phyloP scores from a whole-genome alignment of 2,888 invertebrate genomes.

The Corythucha ciliata region DNA sequence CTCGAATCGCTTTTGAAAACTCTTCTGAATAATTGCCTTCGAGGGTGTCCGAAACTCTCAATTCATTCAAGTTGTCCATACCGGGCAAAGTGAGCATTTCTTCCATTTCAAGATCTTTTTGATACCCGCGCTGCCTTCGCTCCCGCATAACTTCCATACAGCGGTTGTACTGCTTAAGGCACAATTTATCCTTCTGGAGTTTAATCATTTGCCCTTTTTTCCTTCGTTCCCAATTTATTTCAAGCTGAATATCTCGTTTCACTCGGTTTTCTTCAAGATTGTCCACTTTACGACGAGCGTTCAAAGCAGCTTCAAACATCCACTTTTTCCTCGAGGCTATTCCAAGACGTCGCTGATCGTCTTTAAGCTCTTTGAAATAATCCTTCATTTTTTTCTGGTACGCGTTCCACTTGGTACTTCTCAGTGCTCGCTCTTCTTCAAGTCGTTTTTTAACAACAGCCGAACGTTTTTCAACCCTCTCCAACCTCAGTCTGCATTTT shows the following conservation, averaged over 20 bases:
- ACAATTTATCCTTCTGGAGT: conserved; percentile 13
- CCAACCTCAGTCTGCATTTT: conserved; percentile 5
- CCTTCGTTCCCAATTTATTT: conserved; percentile 16
- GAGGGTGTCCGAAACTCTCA: conserved; percentile 16
- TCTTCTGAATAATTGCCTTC: conserved; percentile 17
- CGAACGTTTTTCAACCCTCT: neutral
- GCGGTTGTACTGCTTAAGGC: conserved; percentile 17
- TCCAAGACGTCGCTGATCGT: conserved; percentile 9
- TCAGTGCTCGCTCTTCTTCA: neutral
- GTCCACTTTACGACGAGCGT: conserved; percentile 11
- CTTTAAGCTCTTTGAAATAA: conserved; percentile 12
- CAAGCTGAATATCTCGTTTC: conserved; percentile 15
- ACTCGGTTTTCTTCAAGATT: conserved; percentile 5
- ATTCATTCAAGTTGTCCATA: conserved; percentile 17
- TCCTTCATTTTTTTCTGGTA: conserved; percentile 11
- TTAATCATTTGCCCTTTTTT: conserved; percentile 15
- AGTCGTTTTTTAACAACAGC: neutral
- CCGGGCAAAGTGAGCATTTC: conserved; percentile 16
- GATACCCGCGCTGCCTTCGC: conserved; percentile 12
- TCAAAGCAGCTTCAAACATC: conserved; percentile 12
- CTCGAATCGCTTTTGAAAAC: conserved; percentile 14
- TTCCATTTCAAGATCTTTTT: conserved; percentile 19
- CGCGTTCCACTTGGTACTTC: conserved; percentile 5
- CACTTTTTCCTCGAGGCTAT: conserved; percentile 15
- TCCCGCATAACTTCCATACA: conserved; percentile 17